Evolutionary conservation across 2,113 vertebrate species (phyloP).

Genomic region (Plestiodon gilberti): DNA sequence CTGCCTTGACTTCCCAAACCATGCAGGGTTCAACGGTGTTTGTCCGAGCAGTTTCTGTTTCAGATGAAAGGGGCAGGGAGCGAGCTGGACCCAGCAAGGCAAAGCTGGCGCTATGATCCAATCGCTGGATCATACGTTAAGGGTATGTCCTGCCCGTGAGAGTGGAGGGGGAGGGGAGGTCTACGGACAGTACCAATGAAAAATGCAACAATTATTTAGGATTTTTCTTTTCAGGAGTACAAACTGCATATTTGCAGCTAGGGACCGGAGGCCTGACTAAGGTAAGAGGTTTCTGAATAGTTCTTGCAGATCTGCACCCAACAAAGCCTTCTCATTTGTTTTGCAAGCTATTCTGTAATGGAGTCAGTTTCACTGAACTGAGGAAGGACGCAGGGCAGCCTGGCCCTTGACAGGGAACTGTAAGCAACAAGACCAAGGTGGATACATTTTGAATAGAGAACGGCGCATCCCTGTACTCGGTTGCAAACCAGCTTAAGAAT

Average conservation of each 20-base stretch:
- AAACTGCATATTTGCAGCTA: not conserved
- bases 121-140: not conserved
- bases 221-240: not conserved
- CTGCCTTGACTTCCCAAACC: not conserved
- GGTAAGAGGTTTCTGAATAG: not conserved
- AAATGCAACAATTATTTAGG: not conserved
- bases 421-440: too few relatives aligned
- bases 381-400: not conserved
- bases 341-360: not conserved
- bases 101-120: not conserved
- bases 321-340: too few relatives aligned
- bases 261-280: not conserved
- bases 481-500: too few relatives aligned
- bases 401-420: too few relatives aligned
- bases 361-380: not conserved
- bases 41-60: not conserved
- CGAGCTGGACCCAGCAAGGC: not conserved
- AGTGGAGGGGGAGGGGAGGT: not conserved
- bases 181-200: too few relatives aligned
- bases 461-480: too few relatives aligned
- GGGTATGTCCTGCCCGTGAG: not conserved
- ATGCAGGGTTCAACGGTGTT: not conserved
- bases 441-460: too few relatives aligned
- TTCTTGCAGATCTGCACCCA: not conserved
- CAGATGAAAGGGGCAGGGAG: not conserved